Evolutionary conservation across 2,888 invertebrate species (phyloP).

Genomic region (Linyphia triangularis): DNA sequence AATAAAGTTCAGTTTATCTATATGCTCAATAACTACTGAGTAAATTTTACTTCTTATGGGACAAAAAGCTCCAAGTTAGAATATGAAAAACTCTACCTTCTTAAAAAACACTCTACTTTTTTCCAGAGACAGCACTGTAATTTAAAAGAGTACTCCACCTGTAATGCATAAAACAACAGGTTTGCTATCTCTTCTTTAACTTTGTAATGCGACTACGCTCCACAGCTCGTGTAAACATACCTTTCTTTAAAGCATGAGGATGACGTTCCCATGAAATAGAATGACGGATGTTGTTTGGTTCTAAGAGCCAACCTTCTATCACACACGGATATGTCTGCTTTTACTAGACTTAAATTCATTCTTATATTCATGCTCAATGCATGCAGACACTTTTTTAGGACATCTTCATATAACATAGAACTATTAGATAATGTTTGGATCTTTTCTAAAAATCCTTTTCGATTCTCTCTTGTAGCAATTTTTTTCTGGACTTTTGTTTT

Average conservation of each 20-base stretch:
- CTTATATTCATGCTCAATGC: too few species aligned
- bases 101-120: conserved; percentile 33
- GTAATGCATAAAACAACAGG: conserved; percentile 73
- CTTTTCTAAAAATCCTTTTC: too few species aligned
- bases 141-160: conserved; percentile 57
- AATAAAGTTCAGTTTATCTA: too few species aligned
- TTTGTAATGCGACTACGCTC: conserved; percentile 46
- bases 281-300: conserved; percentile 27
- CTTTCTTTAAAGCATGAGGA: conserved; percentile 39
- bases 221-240: conserved; percentile 52
- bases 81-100: conserved; percentile 39
- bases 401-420: too few species aligned
- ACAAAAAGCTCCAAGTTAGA: conserved; percentile 20
- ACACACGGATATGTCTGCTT: too few species aligned
- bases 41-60: neutral
- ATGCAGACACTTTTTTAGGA: too few species aligned
- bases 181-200: conserved; percentile 54
- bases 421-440: too few species aligned
- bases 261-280: conserved; percentile 50
- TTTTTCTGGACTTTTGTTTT: too few species aligned
- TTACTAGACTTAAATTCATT: too few species aligned
- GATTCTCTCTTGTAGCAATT: too few species aligned
- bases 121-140: conserved; percentile 14
- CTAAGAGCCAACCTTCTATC: too few species aligned
- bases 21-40: too few species aligned